These are phyloP conservation scores for Podiceps cristatus DNA, from an alignment of 2,113 vertebrate species.

Conservation along the genomic window DNA sequence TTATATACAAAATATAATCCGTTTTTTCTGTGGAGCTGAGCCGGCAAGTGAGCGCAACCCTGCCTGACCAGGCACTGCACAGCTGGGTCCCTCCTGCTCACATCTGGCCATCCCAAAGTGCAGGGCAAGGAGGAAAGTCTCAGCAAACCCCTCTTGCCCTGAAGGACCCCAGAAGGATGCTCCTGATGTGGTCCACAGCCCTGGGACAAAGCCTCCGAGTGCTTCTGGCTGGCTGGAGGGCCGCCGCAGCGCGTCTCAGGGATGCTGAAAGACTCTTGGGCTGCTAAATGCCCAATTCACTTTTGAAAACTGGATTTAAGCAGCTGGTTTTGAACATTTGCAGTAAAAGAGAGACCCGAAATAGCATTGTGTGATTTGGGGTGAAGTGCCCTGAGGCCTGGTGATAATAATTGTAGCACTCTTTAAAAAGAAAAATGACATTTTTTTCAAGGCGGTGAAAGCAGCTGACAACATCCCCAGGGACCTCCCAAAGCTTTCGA, in stretches of 20 bases:
- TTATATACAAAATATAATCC: not conserved
- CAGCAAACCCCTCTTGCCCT: not conserved
- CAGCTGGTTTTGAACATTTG: constrained; percentile 43
- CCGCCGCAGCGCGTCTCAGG: not conserved
- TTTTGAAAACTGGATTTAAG: constrained; percentile 18
- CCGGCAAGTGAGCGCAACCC: fast-evolving
- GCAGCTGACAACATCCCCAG: constrained; percentile 21
- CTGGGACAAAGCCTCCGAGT: fast-evolving
- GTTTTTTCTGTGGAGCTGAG: not conserved
- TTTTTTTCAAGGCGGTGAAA: constrained; percentile 44
- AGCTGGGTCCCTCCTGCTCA: not conserved
- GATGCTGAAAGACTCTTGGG: fast-evolving
- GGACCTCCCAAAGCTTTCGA: constrained; percentile 39
- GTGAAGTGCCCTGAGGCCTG: constrained; percentile 57
- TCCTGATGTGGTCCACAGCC: fast-evolving
- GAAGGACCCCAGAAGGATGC: not conserved
- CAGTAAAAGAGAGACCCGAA: constrained; percentile 39
- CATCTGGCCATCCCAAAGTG: not conserved
- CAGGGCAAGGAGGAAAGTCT: not conserved
- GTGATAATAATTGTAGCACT: constrained; percentile 29
- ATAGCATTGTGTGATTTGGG: constrained; percentile 64
- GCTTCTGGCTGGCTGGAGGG: not conserved
- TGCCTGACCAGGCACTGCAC: not conserved
- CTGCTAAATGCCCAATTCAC: constrained; percentile 20
- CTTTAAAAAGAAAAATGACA: constrained; percentile 57